These are phyloP conservation scores for Aptenodytes forsteri DNA, from an alignment of 2,113 vertebrate species.

Conservation along the genomic window DNA sequence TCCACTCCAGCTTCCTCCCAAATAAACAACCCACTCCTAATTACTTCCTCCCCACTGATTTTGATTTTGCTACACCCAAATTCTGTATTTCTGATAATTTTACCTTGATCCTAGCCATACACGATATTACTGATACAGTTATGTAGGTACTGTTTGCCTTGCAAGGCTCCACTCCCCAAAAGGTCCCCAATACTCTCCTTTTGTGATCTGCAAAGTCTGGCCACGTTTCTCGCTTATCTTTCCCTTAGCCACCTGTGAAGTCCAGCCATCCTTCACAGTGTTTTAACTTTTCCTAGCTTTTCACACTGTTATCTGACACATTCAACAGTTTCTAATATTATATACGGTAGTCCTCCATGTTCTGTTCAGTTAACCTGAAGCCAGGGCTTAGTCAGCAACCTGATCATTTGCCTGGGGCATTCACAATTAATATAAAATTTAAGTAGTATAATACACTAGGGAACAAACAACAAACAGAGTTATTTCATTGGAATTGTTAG, in stretches of 20 bases:
- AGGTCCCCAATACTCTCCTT: not conserved
- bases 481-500: not conserved
- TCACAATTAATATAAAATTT: not conserved
- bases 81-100: not conserved
- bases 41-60: not conserved
- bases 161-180: not conserved
- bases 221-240: not conserved
- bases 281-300: not conserved
- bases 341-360: not conserved
- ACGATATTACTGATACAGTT: not conserved
- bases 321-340: not conserved
- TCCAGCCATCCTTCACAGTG: not conserved
- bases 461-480: not conserved
- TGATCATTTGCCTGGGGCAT: not conserved
- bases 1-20: not conserved
- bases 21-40: not conserved
- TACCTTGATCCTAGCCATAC: not conserved
- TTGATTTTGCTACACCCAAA: not conserved
- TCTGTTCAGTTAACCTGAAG: not conserved
- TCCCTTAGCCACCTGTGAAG: not conserved
- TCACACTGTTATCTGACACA: not conserved
- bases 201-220: not conserved
- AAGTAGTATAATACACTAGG: not conserved
- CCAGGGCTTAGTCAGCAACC: not conserved
- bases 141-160: not conserved